These are phyloP conservation scores for Phrynocephalus guinanensis DNA, from an alignment of 2,797 vertebrate species.

Conservation along the genomic window DNA sequence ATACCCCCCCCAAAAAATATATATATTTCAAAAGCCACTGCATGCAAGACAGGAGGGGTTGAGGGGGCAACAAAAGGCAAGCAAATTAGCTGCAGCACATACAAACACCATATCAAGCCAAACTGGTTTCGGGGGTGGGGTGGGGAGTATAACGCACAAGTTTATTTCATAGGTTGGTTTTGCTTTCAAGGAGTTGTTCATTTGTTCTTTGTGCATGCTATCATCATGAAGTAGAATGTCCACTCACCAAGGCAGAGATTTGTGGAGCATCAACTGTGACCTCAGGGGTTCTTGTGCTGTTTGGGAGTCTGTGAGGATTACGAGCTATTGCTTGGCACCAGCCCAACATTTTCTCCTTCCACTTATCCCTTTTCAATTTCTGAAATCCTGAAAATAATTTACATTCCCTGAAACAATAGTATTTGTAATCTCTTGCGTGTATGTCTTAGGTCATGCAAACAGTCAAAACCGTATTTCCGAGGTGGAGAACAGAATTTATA, in stretches of 20 bases:
- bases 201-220: conserved; percentile 42
- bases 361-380: conserved; percentile 83
- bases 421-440: conserved; percentile 56
- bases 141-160: conserved; percentile 10
- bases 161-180: neutral
- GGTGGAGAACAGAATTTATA: neutral
- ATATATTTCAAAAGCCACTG: conserved; percentile 21
- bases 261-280: conserved; percentile 76
- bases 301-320: conserved; percentile 82
- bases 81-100: neutral
- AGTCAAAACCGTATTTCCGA: neutral
- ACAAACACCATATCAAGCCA: neutral
- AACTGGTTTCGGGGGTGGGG: neutral
- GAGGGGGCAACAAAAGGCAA: conserved; percentile 36
- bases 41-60: conserved; percentile 55
- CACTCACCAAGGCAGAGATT: conserved; percentile 80
- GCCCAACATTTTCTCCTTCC: conserved; percentile 85
- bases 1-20: conserved; percentile 27
- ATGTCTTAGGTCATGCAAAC: conserved; percentile 66
- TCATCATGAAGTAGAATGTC: conserved; percentile 66
- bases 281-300: conserved; percentile 80
- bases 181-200: neutral
- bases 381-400: conserved; percentile 87
- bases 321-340: conserved; percentile 85
- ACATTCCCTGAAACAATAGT: conserved; percentile 81